These are phyloP conservation scores for Holcopasites calliopsidis DNA, from an alignment of 1,140 invertebrate genomes.

Conservation along the genomic window DNA sequence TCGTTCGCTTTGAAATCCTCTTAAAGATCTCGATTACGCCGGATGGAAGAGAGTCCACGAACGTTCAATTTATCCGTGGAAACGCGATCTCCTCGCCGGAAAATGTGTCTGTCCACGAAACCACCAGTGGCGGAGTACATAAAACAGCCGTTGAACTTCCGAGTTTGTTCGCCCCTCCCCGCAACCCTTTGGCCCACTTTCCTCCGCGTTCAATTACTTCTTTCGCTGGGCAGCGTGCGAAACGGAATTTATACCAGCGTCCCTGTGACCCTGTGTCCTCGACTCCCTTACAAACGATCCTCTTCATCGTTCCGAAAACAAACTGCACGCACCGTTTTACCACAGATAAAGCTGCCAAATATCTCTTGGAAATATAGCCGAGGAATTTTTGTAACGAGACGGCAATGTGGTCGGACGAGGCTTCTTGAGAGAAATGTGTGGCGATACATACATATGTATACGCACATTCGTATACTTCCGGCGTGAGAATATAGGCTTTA, in stretches of 20 bases:
- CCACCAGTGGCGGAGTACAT: slow-evolving; percentile 10
- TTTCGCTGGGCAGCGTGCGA: neutral
- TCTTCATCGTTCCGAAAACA: neutral
- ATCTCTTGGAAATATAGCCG: neutral
- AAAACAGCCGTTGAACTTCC: slow-evolving; percentile 29
- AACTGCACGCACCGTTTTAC: neutral
- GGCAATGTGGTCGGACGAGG: no score
- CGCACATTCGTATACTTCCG: neutral
- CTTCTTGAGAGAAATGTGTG: neutral
- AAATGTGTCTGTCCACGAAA: neutral
- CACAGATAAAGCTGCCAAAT: neutral
- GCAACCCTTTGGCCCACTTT: neutral
- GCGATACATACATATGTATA: neutral
- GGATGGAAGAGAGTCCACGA: neutral
- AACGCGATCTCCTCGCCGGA: neutral
- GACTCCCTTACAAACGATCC: neutral
- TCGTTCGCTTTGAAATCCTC: neutral
- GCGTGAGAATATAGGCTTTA: neutral
- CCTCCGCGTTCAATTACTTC: slow-evolving; percentile 1
- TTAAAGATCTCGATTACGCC: neutral
- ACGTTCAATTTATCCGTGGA: slow-evolving; percentile 20
- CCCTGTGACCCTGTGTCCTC: neutral
- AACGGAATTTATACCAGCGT: no score
- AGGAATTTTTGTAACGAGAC: no score
- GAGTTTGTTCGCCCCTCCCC: neutral